Conservation (phyloP, 2,797 vertebrate species). For the Chaetophractus vellerosus region DNA sequence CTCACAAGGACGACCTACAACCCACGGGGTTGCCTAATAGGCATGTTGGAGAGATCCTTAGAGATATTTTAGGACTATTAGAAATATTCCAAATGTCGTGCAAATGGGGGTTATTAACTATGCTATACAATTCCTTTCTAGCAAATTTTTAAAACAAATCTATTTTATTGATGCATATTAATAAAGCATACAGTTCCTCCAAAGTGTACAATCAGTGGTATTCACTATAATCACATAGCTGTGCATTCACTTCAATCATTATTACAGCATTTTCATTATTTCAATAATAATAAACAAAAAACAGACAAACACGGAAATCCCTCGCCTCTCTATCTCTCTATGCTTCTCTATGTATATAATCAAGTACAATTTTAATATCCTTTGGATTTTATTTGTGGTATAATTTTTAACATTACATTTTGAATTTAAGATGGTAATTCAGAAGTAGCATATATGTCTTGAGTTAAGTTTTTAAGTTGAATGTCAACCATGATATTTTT, state of each 20-base stretch:
- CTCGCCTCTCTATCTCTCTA: too few species aligned
- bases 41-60: background rate
- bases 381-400: slow-evolving; percentile 43
- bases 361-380: background rate
- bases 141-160: background rate
- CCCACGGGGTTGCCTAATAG: background rate
- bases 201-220: too few species aligned
- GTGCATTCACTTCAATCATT: too few species aligned
- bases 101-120: background rate
- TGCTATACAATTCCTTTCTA: background rate
- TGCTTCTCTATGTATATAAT: background rate
- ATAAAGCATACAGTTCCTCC: too few species aligned
- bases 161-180: too few species aligned
- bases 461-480: slow-evolving; percentile 19
- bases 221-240: too few species aligned
- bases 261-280: too few species aligned
- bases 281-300: too few species aligned
- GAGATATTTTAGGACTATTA: slow-evolving; percentile 39
- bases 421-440: slow-evolving; percentile 40
- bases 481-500: background rate
- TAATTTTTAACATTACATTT: background rate
- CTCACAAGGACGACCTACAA: background rate
- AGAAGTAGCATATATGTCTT: background rate
- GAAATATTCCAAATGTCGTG: background rate
- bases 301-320: too few species aligned